phyloP scores from a whole-genome alignment of 35 echinoderm and acorn worm species.

The Hemicentrotus pulcherrimus region DNA sequence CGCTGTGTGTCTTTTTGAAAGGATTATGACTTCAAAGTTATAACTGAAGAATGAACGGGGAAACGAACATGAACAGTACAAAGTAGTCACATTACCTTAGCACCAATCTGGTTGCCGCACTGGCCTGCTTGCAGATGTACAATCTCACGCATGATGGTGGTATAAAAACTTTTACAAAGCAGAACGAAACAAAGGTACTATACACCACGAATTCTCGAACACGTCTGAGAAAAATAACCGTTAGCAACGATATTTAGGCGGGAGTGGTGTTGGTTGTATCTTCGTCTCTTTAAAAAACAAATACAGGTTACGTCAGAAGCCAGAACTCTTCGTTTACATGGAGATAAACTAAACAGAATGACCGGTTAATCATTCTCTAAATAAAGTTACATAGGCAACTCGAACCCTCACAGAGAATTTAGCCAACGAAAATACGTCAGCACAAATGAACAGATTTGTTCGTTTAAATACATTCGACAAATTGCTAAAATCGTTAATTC shows the following conservation, averaged over 20 bases:
- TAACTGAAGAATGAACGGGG: background rate
- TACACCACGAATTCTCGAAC: background rate
- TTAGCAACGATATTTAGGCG: background rate
- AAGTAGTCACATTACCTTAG: constrained; percentile 65
- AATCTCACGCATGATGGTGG: constrained; percentile 83
- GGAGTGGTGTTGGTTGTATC: background rate
- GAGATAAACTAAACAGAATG: background rate
- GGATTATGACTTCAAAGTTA: background rate
- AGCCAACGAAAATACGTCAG: no score
- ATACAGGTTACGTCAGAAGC: background rate
- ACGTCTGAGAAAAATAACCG: background rate
- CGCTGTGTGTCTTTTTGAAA: no score
- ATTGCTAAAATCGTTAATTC: no score
- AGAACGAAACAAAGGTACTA: background rate
- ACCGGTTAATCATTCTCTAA: background rate
- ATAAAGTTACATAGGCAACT: background rate
- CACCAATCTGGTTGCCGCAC: constrained; percentile 86
- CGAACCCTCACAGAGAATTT: no score
- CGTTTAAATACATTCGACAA: no score
- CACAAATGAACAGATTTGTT: no score
- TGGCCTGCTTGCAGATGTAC: constrained; percentile 89
- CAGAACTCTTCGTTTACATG: background rate
- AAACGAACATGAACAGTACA: background rate
- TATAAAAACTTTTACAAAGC: background rate
- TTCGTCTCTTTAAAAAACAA: background rate